These are phyloP conservation scores for Drosophila dives DNA, from an alignment of 2,888 invertebrate genomes.

Conservation along the genomic window DNA sequence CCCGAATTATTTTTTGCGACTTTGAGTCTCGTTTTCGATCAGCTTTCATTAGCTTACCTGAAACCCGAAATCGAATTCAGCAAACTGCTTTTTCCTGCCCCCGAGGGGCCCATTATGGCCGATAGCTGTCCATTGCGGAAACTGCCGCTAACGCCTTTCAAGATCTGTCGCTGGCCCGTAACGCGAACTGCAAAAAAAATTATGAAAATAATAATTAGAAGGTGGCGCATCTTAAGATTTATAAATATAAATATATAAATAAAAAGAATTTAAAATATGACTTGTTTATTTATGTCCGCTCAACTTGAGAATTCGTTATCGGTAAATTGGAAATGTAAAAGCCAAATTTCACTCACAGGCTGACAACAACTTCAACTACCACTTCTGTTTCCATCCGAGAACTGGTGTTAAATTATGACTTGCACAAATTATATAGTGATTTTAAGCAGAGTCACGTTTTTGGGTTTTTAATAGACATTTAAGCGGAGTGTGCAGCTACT, in stretches of 20 bases:
- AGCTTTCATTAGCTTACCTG: conserved; percentile 85
- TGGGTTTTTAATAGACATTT: neutral
- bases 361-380: conserved; percentile 4
- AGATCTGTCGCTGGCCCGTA: conserved; percentile 86
- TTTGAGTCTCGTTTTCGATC: conserved; percentile 15
- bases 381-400: conserved; percentile 1
- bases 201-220: conserved; percentile 11
- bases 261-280: neutral
- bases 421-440: neutral
- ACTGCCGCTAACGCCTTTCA: conserved; percentile 88
- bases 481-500: conserved; percentile 5
- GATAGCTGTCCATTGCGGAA: conserved; percentile 88
- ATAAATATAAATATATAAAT: conserved; percentile 1
- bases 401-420: conserved; percentile 19
- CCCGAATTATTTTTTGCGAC: conserved; percentile 4
- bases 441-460: conserved; percentile 10
- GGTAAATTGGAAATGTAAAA: conserved; percentile 7
- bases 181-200: conserved; percentile 83
- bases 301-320: neutral
- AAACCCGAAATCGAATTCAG: conserved; percentile 92
- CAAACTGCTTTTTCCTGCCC: conserved; percentile 91
- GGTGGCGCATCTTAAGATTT: neutral
- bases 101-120: conserved; percentile 90
- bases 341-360: neutral
- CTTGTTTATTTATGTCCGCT: neutral